Evolutionary conservation across 2,888 invertebrate genomes (phyloP).

Genomic region (Scaptomyza caliginosa): DNA sequence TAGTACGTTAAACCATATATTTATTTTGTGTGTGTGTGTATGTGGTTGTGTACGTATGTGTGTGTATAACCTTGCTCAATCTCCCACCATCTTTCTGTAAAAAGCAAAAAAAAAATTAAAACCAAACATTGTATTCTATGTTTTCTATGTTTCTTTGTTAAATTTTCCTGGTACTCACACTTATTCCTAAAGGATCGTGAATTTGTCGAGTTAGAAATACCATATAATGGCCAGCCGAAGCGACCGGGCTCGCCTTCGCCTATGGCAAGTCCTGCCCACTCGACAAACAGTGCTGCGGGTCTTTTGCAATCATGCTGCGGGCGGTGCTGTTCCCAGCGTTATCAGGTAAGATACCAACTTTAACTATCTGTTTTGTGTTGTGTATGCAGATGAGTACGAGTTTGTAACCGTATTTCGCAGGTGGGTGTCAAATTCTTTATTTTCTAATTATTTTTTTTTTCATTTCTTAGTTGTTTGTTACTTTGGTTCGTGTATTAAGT

Average conservation of each 20-base stretch:
- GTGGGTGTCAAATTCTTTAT: constrained; percentile 44
- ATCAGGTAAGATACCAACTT: constrained; percentile 87
- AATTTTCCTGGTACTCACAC: constrained; percentile 70
- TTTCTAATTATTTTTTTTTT: constrained; percentile 17
- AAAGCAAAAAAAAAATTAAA: constrained; percentile 15
- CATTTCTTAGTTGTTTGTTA: constrained; percentile 33
- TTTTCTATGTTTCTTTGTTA: constrained; percentile 74
- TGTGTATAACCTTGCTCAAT: constrained; percentile 34
- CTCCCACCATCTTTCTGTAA: constrained; percentile 47
- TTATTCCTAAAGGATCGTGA: constrained; percentile 91
- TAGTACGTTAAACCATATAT: constrained; percentile 13
- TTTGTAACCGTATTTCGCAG: constrained; percentile 22
- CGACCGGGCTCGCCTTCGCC: constrained; percentile 95
- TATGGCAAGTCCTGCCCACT: constrained; percentile 93
- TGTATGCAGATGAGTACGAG: constrained; percentile 9
- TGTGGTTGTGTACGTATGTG: constrained; percentile 27
- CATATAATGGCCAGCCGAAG: constrained; percentile 96
- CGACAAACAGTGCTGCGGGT: constrained; percentile 89
- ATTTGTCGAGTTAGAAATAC: constrained; percentile 97
- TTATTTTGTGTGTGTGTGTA: constrained; percentile 34
- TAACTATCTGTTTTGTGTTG: constrained; percentile 31
- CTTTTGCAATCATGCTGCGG: constrained; percentile 92
- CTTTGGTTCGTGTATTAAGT: constrained; percentile 39
- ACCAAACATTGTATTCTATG: constrained; percentile 73
- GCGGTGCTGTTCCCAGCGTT: constrained; percentile 93